A percentile compares a stretch with the other conserved stretches of the same genome.
Evolutionary conservation across 2,797 vertebrate species (phyloP).

Genomic region (Erithacus rubecula): DNA sequence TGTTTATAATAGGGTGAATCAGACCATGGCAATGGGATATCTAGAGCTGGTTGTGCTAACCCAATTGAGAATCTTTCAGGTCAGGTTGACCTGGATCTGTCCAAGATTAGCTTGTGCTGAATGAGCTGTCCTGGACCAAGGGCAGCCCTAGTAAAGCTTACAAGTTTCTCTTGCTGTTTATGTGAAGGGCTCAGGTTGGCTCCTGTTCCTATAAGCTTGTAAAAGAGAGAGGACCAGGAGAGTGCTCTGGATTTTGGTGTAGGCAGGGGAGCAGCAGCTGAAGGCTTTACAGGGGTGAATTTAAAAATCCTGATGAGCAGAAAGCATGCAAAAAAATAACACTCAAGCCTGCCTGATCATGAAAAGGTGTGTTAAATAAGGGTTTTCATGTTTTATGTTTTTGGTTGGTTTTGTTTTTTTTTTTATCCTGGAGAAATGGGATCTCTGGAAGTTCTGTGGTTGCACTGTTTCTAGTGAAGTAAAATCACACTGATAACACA

Average conservation of each 20-base stretch:
- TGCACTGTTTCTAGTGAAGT: neutral
- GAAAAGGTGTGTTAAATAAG: neutral
- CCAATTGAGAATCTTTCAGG: constrained; percentile 5
- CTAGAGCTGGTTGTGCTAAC: constrained; percentile 9
- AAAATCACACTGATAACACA: neutral
- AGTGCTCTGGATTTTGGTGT: neutral
- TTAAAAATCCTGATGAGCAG: neutral
- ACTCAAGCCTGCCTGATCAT: neutral
- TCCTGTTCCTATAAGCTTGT: neutral
- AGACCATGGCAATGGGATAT: neutral
- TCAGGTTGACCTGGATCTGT: constrained; percentile 21
- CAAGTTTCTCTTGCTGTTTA: neutral
- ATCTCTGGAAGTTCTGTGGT: neutral
- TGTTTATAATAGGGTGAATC: constrained; percentile 16
- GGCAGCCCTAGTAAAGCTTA: neutral
- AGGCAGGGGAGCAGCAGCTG: neutral
- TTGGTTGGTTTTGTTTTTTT: too few relatives aligned
- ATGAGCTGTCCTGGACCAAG: neutral
- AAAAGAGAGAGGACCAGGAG: neutral
- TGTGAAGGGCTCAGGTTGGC: neutral
- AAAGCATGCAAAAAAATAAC: neutral
- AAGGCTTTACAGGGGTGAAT: neutral
- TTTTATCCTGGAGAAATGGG: neutral
- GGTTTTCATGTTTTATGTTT: neutral
- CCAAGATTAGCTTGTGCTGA: constrained; percentile 27